Base-by-base conservation (phyloP, 2,888 invertebrate genomes). In the Cotesia congregata region DNA sequence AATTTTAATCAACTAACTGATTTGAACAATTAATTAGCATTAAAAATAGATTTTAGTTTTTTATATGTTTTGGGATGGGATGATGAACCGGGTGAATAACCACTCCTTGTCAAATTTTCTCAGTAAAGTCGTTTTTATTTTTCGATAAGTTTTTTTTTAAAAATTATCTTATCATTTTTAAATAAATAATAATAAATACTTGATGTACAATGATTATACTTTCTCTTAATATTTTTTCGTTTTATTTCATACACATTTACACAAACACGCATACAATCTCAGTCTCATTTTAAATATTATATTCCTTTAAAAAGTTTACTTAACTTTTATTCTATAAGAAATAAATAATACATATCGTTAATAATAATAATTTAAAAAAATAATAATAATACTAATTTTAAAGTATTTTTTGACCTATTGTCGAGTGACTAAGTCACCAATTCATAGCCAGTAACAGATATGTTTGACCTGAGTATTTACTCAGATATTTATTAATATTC, bases 41-140 rank as follows among this genome's bases (percentile, higher is more conserved):
- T 50, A 12, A 12, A 50, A 1, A 50, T 12, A 9, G 12, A 50
- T 50, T 50, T 50, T 6, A 50, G 4, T 50, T 50, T 50, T 50
- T 50, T 50, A 12, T 50, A 12, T 50, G 79, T 79, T 12, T 38
- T 76, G 78, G 84, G 83, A 85, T 83, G 82, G 87, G 85, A 84
- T 80, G 81, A 83, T 84, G 85, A 85, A 87, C 84, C 86, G 86
- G 87, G 86, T 85, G 79, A 87, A 87, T 87, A 87, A 87, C 87
- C 87, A 87, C 87, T 87, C 86, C 87, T 87, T 82, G 86, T 87
- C 85, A 85, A 87, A 85, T 86, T 80, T 79, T 82, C 80, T 87
- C 86, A 87, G 83, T 83, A 87, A 86, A 87, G 85, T 86, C 85
- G 85, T 86, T 87, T 83, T 87, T 86, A 85, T 86, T 87, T 83